Evolutionary conservation across 2,113 vertebrate genomes (phyloP).

Genomic region (Syrrhaptes paradoxus): DNA sequence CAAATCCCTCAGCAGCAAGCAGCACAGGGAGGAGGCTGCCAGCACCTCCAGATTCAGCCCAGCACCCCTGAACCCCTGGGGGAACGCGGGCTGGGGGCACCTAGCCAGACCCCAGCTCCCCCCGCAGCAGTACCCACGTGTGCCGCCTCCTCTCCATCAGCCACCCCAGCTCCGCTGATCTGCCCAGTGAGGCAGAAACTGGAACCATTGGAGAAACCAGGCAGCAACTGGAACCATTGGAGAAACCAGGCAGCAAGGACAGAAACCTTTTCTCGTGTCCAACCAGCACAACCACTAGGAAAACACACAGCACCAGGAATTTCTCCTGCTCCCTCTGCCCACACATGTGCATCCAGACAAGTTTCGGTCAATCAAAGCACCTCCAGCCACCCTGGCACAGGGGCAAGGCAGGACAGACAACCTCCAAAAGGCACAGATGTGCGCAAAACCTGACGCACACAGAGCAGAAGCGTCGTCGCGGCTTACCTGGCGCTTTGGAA

Average conservation of each 20-base stretch:
- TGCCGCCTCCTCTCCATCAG: neutral
- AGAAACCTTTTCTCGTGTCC: neutral
- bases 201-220: neutral
- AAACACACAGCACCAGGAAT: neutral
- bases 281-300: neutral
- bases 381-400: neutral
- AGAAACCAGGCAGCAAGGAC: neutral
- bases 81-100: neutral
- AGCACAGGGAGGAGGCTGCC: no score
- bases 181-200: neutral
- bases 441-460: accelerated
- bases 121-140: no score
- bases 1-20: neutral
- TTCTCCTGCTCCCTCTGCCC: neutral
- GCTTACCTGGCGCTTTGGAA: conserved; percentile 94
- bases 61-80: neutral
- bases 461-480: accelerated
- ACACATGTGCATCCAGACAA: neutral
- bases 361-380: neutral
- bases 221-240: neutral
- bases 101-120: no score
- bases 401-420: accelerated
- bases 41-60: neutral
- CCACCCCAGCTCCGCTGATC: neutral
- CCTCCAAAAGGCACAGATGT: neutral